phyloP scores from a whole-genome alignment of 2,797 vertebrate genomes.

The Premnoplex brunnescens region DNA sequence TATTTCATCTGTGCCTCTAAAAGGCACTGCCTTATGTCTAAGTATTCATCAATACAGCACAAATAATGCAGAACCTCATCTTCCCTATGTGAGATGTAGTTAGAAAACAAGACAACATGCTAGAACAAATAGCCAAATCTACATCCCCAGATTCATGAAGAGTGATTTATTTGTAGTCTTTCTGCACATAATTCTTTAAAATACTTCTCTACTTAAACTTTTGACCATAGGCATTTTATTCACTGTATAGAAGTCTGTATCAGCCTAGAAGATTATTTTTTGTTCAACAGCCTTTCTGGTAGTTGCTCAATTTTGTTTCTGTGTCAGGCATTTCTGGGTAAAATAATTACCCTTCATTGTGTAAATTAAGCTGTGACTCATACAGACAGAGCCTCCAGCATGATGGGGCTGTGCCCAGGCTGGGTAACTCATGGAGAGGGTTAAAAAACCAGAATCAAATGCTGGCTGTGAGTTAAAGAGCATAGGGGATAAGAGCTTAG shows the following conservation, averaged over 20 bases:
- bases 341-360: conserved; percentile 45
- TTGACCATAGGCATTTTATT: conserved; percentile 49
- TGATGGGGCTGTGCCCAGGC: conserved; percentile 48
- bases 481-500: conserved; percentile 66
- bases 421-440: conserved; percentile 62
- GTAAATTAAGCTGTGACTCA: conserved; percentile 50
- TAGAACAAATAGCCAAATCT: conserved; percentile 9
- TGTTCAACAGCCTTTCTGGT: conserved; percentile 10
- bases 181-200: conserved; percentile 50
- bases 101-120: conserved; percentile 1
- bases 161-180: conserved; percentile 28
- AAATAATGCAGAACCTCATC: conserved; percentile 7
- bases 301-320: conserved; percentile 2
- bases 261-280: conserved; percentile 39
- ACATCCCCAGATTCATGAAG: background rate
- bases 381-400: conserved; percentile 18
- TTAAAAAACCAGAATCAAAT: conserved; percentile 68
- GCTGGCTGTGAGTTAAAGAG: conserved; percentile 69
- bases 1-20: background rate
- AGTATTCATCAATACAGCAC: background rate
- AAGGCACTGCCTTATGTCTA: background rate
- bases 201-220: conserved; percentile 52
- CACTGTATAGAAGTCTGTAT: background rate
- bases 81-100: background rate
- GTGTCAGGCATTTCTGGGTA: conserved; percentile 28